Conservation (phyloP, 1,140 invertebrate species). For the Pinna nobilis region DNA sequence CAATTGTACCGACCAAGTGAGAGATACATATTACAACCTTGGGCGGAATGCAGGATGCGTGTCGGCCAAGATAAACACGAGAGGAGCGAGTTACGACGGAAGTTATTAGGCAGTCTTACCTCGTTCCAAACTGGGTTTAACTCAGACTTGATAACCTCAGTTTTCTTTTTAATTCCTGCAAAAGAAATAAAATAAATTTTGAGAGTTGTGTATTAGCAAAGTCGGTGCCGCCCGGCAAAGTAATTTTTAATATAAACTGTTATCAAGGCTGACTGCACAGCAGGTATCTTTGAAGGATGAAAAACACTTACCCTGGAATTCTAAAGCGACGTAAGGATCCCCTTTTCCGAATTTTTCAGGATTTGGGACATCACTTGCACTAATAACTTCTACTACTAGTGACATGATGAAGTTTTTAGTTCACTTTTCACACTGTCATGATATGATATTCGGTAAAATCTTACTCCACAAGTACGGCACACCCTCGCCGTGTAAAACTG, state of each 20-base stretch:
- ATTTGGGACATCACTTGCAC: slow-evolving; percentile 71
- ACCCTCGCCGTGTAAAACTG: too few species aligned
- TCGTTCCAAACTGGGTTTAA: slow-evolving; percentile 71
- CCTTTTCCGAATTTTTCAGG: slow-evolving; percentile 71
- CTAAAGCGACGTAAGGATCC: slow-evolving; percentile 69
- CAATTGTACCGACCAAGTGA: too few species aligned
- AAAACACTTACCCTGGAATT: slow-evolving; percentile 68
- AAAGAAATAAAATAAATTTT: slow-evolving; percentile 17
- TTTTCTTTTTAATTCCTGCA: slow-evolving; percentile 71
- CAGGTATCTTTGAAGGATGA: slow-evolving; percentile 13
- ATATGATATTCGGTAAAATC: too few species aligned
- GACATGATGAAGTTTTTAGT: slow-evolving; percentile 61
- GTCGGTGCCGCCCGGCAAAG: too few species aligned
- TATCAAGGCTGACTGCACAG: background rate
- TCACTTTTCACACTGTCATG: slow-evolving; percentile 27
- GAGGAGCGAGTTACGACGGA: too few species aligned
- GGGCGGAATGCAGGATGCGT: too few species aligned
- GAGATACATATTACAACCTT: too few species aligned
- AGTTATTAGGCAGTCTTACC: slow-evolving; percentile 58
- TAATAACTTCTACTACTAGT: slow-evolving; percentile 59
- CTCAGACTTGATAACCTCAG: slow-evolving; percentile 63
- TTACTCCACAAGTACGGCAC: too few species aligned
- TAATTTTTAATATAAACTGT: background rate
- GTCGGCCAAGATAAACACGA: too few species aligned
- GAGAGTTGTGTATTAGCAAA: background rate